A percentile compares a stretch with the other conserved stretches of the same genome.
phyloP scores from a whole-genome alignment of 2,797 vertebrate species.

The Amblyraja radiata region DNA sequence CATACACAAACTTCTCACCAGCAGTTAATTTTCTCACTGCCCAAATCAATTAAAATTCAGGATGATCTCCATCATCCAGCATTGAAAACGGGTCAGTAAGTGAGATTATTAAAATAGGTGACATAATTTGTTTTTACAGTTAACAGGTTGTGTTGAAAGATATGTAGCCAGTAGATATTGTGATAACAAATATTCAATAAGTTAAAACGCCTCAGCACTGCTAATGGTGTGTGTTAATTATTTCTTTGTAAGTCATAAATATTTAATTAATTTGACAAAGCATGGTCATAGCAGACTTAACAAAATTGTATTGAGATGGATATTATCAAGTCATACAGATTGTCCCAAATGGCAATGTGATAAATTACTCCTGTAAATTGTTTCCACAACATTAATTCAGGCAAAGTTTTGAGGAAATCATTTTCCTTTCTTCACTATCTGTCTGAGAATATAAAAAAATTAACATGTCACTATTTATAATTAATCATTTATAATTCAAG shows the following conservation, averaged over 20 bases:
- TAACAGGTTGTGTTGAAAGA: not conserved
- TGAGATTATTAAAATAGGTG: not conserved
- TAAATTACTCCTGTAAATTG: not conserved
- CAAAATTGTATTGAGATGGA: not conserved
- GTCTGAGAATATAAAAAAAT: not conserved
- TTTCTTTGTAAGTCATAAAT: not conserved
- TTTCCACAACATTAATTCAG: not conserved
- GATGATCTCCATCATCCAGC: not conserved
- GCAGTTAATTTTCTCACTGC: not conserved
- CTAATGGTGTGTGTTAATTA: not conserved
- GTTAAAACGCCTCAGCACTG: not conserved
- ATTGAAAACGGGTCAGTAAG: not conserved
- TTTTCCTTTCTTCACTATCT: not conserved
- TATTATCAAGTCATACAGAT: not conserved
- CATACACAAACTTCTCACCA: not conserved
- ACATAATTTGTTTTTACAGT: no score
- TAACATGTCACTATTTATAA: not conserved
- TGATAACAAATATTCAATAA: not conserved
- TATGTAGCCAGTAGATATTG: not conserved
- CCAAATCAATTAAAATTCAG: not conserved
- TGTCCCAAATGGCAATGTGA: not conserved
- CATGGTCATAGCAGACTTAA: constrained; percentile 1
- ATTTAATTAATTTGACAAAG: not conserved
- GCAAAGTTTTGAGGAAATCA: not conserved
- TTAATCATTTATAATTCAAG: not conserved